A percentile compares a stretch with the other conserved stretches of the same genome.
phyloP scores from a whole-genome alignment of 2,888 invertebrate genomes.

The Biston betularia region DNA sequence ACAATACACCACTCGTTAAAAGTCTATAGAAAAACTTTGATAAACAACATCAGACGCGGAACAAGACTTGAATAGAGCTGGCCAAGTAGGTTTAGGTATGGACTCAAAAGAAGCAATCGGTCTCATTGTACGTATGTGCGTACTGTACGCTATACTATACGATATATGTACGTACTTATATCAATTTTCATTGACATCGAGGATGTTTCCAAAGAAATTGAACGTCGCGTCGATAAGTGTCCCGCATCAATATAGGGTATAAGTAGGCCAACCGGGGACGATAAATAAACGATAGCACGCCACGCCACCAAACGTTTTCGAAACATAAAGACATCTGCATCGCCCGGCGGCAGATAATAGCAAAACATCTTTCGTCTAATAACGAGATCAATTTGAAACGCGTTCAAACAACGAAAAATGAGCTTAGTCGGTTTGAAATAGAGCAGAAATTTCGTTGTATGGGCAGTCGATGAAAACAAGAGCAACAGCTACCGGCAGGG shows the following conservation, averaged over 20 bases:
- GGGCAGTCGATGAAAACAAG: constrained; percentile 27
- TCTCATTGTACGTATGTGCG: not conserved
- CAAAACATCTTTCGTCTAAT: constrained; percentile 29
- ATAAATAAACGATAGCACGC: constrained; percentile 23
- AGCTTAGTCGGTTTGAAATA: not conserved
- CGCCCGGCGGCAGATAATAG: constrained; percentile 22
- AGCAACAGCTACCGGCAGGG: constrained; percentile 30
- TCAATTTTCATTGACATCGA: not conserved
- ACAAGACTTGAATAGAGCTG: too few species aligned
- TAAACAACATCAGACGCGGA: too few species aligned
- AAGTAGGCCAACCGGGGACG: constrained; percentile 28
- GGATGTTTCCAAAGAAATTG: constrained; percentile 7
- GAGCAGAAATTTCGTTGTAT: constrained; percentile 12
- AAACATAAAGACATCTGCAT: constrained; percentile 24
- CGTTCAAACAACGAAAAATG: not conserved
- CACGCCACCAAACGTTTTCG: constrained; percentile 14
- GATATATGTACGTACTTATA: too few species aligned
- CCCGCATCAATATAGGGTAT: constrained; percentile 23
- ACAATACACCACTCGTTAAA: too few species aligned
- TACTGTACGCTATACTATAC: not conserved
- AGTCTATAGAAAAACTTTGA: too few species aligned
- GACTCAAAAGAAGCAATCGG: not conserved
- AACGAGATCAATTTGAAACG: constrained; percentile 18
- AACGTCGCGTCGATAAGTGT: constrained; percentile 22
- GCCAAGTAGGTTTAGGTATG: too few species aligned